phyloP scores from a whole-genome alignment of 2,888 invertebrate species.

The Epistrophe eligans region DNA sequence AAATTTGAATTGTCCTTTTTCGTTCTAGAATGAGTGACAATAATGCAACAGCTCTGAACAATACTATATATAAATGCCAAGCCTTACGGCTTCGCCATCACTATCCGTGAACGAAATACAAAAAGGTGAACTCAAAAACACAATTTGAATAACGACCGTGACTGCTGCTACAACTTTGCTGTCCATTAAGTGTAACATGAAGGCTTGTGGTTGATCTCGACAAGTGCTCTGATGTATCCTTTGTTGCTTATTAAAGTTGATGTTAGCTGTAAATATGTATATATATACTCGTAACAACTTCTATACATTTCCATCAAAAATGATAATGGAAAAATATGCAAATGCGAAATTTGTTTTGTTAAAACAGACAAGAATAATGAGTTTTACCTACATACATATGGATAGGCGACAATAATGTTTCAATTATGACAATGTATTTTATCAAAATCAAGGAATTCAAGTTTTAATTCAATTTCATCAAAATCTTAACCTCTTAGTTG shows the following conservation, averaged over 20 bases:
- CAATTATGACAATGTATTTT: too few relatives aligned
- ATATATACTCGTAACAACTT: too few relatives aligned
- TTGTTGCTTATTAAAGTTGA: slow-evolving; percentile 7
- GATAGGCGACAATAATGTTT: too few relatives aligned
- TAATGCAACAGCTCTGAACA: not conserved
- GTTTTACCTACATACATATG: too few relatives aligned
- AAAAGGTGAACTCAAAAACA: slow-evolving; percentile 20
- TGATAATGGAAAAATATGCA: slow-evolving; percentile 21
- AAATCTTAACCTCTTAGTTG: too few relatives aligned
- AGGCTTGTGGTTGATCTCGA: not conserved
- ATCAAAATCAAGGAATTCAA: too few relatives aligned
- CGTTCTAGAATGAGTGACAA: not conserved
- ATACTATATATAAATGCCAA: not conserved
- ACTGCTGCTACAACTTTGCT: not conserved
- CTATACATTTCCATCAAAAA: slow-evolving; percentile 2
- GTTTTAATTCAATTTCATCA: too few relatives aligned
- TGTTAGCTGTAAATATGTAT: not conserved
- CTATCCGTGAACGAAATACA: not conserved
- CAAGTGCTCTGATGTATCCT: not conserved
- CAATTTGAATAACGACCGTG: slow-evolving; percentile 13
- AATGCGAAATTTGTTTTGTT: not conserved
- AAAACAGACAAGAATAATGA: too few relatives aligned
- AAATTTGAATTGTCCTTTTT: slow-evolving; percentile 29
- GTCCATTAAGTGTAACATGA: slow-evolving; percentile 7
- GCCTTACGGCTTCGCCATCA: not conserved